Percentiles rank a stretch among this genome's conserved stretches.
phyloP scores from a whole-genome alignment of 92 coral and sea anemone genomes.

The Isaurus tuberculatus region DNA sequence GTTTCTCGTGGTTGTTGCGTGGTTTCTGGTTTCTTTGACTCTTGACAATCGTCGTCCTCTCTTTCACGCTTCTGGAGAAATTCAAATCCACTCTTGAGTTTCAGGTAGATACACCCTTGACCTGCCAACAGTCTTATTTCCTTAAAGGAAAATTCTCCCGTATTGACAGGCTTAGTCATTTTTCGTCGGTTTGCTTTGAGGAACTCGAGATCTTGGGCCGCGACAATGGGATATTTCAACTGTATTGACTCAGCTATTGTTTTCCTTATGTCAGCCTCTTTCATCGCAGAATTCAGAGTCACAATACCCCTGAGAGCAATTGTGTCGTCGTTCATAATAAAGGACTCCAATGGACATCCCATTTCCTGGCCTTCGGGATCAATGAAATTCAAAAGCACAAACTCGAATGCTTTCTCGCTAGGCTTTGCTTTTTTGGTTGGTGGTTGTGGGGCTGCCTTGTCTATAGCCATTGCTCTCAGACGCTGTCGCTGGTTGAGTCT shows the following conservation, averaged over 20 bases:
- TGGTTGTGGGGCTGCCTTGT: not conserved
- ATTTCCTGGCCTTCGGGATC: not conserved
- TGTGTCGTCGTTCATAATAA: not conserved
- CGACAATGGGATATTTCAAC: slow-evolving; percentile 56
- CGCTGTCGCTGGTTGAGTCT: not conserved
- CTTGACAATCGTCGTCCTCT: not conserved
- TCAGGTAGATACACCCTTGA: slow-evolving; percentile 60
- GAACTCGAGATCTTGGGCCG: slow-evolving; percentile 54
- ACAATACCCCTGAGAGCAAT: not conserved
- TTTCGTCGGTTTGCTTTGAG: slow-evolving; percentile 63
- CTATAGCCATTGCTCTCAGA: not conserved
- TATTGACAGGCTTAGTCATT: slow-evolving; percentile 44
- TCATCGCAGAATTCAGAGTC: not conserved
- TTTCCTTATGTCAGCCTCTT: not conserved
- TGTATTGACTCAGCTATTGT: slow-evolving; percentile 39
- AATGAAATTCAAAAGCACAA: not conserved
- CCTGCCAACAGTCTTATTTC: slow-evolving; percentile 68
- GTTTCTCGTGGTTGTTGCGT: not conserved
- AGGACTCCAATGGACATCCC: slow-evolving; percentile 2
- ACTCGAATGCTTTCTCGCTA: not conserved
- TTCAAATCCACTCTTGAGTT: slow-evolving; percentile 56
- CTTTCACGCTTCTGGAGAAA: slow-evolving; percentile 22
- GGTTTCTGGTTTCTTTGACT: not conserved
- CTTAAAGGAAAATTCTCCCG: slow-evolving; percentile 44
- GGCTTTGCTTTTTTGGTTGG: not conserved